Evolutionary conservation across 2,113 vertebrate genomes (phyloP), one percentile per base, ranked within the genome.

Genomic region (Struthidea cinerea): DNA sequence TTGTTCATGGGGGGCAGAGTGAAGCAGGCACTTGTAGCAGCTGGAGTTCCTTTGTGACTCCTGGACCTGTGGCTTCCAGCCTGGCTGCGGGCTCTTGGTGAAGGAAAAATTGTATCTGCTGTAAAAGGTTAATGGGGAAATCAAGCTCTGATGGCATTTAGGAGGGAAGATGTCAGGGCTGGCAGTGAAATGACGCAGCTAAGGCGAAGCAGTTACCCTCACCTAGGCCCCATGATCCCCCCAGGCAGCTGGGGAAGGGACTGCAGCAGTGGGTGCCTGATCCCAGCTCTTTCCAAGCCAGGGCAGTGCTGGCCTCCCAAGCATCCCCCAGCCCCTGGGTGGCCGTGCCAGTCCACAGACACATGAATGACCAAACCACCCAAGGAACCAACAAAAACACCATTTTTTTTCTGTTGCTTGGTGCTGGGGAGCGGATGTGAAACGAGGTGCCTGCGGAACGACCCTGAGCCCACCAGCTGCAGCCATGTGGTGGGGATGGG

Each of bases 311-410:
- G 87, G 28, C 32, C n/a, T 89, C 35, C 41, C 42, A 26, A 4
- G 47, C 46, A 56, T 76, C 16, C 49, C n/a, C 28, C 1, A 0
- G 53, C 44, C 55, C 65, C 80, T 68, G 69, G n/a, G 44, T 68
- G 79, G 27, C 42, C 0, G 0, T 80, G n/a, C 16, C 61, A 1
- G 0, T 56, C 37, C 0, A 0, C 28, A 11, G 74, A 26, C 28
- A 24, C 3, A 0, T 11, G 22, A 73, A 18, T 0, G 3, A 76
- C n/a, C 28, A 39, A 42, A 47, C 30, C 39, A 64, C 49, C 8
- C 59, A 26, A 59, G 23, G 57, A 73, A 50, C 22, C 23, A 47
- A 15, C 33, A 39, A 50, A 84, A 33, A 0, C 13, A 16, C 7
- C 1, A 0, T 5, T 49, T 35, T 47, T 84, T 64, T 64, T 0